phyloP scores from a whole-genome alignment of 2,113 vertebrate genomes.

The Corythornis madagascariensis region DNA sequence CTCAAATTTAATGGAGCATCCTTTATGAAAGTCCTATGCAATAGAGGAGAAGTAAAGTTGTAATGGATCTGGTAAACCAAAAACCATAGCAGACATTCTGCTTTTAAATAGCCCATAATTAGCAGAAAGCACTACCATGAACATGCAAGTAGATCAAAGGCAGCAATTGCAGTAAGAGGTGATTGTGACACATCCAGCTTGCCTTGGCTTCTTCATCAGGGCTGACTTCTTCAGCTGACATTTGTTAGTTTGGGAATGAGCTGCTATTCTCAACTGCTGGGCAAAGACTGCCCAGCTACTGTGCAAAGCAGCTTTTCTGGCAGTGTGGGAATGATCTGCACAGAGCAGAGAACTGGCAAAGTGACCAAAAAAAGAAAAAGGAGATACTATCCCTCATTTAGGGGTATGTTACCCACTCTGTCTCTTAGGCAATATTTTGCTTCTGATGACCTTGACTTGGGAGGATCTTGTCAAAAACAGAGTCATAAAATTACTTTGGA shows the following conservation, averaged over 20 bases:
- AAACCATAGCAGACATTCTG: neutral
- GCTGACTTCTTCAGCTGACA: neutral
- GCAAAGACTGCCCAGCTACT: neutral
- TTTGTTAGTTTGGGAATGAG: neutral
- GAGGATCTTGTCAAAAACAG: neutral
- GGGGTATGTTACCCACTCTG: neutral
- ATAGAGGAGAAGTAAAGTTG: neutral
- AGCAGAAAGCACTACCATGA: neutral
- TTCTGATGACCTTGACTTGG: neutral
- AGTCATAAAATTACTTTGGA: neutral
- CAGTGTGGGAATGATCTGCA: neutral
- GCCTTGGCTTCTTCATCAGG: neutral
- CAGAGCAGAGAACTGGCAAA: neutral
- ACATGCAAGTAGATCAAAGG: neutral
- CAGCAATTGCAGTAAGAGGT: neutral
- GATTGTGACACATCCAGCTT: neutral
- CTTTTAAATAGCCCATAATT: constrained; percentile 7
- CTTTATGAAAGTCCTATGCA: neutral
- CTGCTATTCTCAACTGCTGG: neutral
- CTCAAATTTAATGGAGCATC: neutral
- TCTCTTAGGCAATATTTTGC: neutral
- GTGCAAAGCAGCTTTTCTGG: neutral
- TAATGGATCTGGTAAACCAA: neutral
- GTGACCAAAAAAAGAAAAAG: neutral
- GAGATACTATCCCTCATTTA: neutral